These are phyloP conservation scores for Brachyalestes nurse DNA, from an alignment of 2,797 vertebrate species.

Conservation along the genomic window DNA sequence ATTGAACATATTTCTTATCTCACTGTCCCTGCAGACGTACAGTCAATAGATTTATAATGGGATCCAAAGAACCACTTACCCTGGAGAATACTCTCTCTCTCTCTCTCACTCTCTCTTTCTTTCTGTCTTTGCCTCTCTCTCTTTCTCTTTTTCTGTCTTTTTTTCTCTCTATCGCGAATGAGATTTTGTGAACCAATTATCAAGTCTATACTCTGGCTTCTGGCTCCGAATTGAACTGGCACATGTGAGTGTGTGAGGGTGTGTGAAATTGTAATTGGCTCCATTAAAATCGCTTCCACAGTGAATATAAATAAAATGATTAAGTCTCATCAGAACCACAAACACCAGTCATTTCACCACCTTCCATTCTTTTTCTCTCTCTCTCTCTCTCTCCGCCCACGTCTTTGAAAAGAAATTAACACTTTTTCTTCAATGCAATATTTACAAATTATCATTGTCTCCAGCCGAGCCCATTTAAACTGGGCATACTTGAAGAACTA, in stretches of 20 bases:
- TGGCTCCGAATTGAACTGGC: background rate
- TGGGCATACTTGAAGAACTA: too few relatives aligned
- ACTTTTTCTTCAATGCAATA: background rate
- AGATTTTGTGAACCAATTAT: slow-evolving; percentile 1
- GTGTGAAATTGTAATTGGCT: slow-evolving; percentile 18
- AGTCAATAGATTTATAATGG: background rate
- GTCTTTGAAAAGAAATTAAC: background rate
- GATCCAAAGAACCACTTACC: background rate
- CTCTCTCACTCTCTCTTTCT: too few relatives aligned
- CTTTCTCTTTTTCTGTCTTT: too few relatives aligned
- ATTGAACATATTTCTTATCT: background rate
- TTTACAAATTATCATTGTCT: background rate
- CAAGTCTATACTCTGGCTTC: background rate
- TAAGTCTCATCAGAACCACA: background rate
- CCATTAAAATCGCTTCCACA: slow-evolving; percentile 5
- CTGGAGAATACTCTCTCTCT: background rate
- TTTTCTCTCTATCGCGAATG: background rate
- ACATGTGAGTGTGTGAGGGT: background rate
- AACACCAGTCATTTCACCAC: background rate
- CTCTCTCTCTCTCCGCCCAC: background rate
- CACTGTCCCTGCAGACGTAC: background rate
- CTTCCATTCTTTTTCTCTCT: background rate
- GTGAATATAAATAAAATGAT: slow-evolving; percentile 29
- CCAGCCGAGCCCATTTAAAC: background rate
- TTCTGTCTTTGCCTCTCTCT: too few relatives aligned